Evolutionary conservation across 1,140 invertebrate genomes (phyloP), one percentile per base, ranked within the genome.

Genomic region (Trinorchestia longiramus): DNA sequence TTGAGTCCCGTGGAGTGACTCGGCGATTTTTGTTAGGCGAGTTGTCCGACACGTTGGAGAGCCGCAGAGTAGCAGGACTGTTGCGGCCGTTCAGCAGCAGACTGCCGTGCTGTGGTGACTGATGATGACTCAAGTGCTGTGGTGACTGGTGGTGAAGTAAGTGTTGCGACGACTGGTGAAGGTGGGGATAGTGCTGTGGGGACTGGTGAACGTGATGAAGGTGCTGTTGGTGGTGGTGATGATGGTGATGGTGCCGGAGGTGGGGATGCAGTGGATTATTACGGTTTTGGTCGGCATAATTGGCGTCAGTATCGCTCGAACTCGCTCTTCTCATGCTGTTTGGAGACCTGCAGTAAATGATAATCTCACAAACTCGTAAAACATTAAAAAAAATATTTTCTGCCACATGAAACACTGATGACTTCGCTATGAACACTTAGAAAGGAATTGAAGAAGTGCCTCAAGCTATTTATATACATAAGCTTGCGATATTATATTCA

Each of bases 121-220:
- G 97, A 96, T 97, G 97, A 36, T 97, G 96, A 96, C 97, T 97
- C 57, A 97, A 97, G 95, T 97, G 97, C 43, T 97, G 96, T 90
- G 97, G 97, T 87, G 97, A 97, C 43, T 94, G 92, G 43, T 94
- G 92, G 44, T 94, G 92, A 42, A 47, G 95, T 90, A 45, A 36
- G 95, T 96, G 95, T 96, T 94, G 97, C 97, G 92, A 94, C 96
- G 44, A 95, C 95, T 95, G 96, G 96, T 96, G 97, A 97, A 94
- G 44, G 44, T 94, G 92, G 0, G 92, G 43, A 44, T 94, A 94
- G 44, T 94, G 92, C 43, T 94, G 92, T 19, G 92, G 92, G 0
- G 92, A 94, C 92, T 94, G 92, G 36, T 94, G 92, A 11, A 94
- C 43, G 44, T 94, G 92, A 45, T 94, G 92, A 42, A 94, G 92